Evolutionary conservation across 2,797 vertebrate species (phyloP).

Genomic region (Acipenser transmontanus): DNA sequence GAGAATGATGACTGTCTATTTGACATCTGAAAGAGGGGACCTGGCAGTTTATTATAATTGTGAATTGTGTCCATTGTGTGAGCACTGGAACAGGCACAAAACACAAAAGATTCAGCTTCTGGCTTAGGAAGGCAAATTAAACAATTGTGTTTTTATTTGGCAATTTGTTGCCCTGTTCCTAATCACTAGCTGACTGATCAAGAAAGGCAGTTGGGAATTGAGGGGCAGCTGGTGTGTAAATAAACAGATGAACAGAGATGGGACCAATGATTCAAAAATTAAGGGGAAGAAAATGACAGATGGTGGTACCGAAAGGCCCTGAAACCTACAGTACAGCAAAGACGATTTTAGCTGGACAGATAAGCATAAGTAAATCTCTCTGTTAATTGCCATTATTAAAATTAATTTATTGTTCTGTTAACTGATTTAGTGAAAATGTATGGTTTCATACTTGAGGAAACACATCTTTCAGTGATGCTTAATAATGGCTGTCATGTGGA

Average conservation of each 20-base stretch:
- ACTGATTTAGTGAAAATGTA: too few relatives aligned
- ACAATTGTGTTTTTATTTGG: conserved; percentile 56
- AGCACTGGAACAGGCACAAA: conserved; percentile 42
- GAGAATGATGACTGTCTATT: conserved; percentile 30
- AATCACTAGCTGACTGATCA: conserved; percentile 56
- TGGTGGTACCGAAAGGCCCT: conserved; percentile 19
- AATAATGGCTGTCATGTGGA: neutral
- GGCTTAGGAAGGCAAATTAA: conserved; percentile 49
- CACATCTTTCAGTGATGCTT: neutral
- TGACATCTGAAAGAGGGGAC: conserved; percentile 38
- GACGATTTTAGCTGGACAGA: neutral
- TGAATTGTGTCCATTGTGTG: conserved; percentile 33
- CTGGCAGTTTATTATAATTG: conserved; percentile 35
- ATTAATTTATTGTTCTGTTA: too few relatives aligned
- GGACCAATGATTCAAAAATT: conserved; percentile 38
- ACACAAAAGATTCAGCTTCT: conserved; percentile 27
- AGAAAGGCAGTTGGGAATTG: conserved; percentile 52
- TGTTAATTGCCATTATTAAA: too few relatives aligned
- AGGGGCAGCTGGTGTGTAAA: conserved; percentile 47
- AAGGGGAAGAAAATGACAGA: conserved; percentile 15
- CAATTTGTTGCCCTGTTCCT: conserved; percentile 54
- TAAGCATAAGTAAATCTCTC: too few relatives aligned
- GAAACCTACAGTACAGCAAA: conserved; percentile 11
- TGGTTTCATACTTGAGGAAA: too few relatives aligned
- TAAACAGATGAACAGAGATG: conserved; percentile 46